Evolutionary conservation across 2,797 vertebrate species (phyloP).

Genomic region (Mormyrops boulengeri): DNA sequence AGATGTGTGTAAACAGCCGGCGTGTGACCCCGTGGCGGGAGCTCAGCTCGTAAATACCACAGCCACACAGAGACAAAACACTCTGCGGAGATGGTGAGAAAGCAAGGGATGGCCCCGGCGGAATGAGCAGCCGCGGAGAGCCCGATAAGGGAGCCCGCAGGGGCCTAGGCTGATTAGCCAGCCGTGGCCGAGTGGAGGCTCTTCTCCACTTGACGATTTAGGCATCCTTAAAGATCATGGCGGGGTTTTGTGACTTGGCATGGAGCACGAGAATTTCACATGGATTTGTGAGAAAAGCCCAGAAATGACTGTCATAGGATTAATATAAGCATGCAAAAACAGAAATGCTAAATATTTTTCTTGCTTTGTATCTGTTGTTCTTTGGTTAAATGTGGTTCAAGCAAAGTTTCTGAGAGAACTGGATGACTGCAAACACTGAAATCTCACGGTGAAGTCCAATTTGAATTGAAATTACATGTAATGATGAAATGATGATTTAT

Average conservation of each 20-base stretch:
- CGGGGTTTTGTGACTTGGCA: conserved; percentile 1
- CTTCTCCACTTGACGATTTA: conserved; percentile 21
- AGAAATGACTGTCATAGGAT: background rate
- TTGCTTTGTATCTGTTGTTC: background rate
- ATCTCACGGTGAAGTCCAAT: background rate
- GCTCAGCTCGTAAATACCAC: background rate
- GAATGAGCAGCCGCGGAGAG: background rate
- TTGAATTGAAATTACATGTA: background rate
- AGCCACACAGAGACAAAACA: background rate
- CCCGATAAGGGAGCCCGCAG: conserved; percentile 43
- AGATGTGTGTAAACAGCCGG: background rate
- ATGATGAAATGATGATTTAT: background rate
- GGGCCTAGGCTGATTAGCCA: conserved; percentile 40
- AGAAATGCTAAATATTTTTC: background rate
- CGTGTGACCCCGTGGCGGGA: background rate
- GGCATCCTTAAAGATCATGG: background rate
- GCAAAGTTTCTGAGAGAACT: background rate
- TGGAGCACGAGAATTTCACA: background rate
- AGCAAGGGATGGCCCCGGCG: background rate
- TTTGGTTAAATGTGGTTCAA: background rate
- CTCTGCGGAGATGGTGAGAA: background rate
- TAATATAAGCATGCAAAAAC: background rate
- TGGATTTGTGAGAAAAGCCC: background rate
- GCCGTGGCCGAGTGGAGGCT: conserved; percentile 22
- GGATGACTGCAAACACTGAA: background rate